Base-by-base conservation (phyloP, 2,888 invertebrate species). In the Epsilonema sp. region DNA sequence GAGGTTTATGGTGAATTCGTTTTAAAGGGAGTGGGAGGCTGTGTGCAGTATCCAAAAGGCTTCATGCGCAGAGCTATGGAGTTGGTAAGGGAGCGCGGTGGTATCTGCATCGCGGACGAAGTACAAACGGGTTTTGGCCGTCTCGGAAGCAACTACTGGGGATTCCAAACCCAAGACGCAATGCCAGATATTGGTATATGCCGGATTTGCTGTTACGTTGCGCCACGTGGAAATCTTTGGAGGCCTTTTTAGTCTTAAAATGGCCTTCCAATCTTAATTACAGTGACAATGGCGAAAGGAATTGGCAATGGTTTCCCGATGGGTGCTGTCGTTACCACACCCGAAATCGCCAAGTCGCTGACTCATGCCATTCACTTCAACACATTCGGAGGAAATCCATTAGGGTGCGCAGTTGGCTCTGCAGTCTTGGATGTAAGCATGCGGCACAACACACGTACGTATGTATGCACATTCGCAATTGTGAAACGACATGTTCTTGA, bases 41-140 rank as follows among this genome's bases (percentile, higher is more conserved):
- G 79, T 0, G 80, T 92, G 0, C 94, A 94, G 65, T 92, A 77
- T 63, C 86, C 94, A 0, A 82, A 78, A 62, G 78, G 79, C 2
- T 94, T 81, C 64, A 63, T 94, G 16, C 80, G 78, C 61, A 77
- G 76, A 58, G 85, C 84, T 0, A 79, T 78, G 53, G 77, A 82
- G 23, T 64, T 80, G 40, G 76, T 92, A 1, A 77, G 78, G 53
- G 72, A 76, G 41, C 75, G 79, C 57, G 90, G 89, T 1, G 94
- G 92, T 3, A 56, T 94, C 1, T 84, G 79, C 59, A 78, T 97
- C 48, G 75, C 85, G 3, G 94, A 94, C 68, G 94, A 97, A 74
- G 85, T 92, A 0, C 94, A 94, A 72, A 85, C 89, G 1, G 94
- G 94, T 2, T 90, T 97, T 63, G 94, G 87, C 0, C 74, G 94